A percentile compares a stretch with the other conserved stretches of the same genome.
These are phyloP conservation scores for Perdix hodgsoniae DNA, from an alignment of 2,797 vertebrate genomes.

Conservation along the genomic window DNA sequence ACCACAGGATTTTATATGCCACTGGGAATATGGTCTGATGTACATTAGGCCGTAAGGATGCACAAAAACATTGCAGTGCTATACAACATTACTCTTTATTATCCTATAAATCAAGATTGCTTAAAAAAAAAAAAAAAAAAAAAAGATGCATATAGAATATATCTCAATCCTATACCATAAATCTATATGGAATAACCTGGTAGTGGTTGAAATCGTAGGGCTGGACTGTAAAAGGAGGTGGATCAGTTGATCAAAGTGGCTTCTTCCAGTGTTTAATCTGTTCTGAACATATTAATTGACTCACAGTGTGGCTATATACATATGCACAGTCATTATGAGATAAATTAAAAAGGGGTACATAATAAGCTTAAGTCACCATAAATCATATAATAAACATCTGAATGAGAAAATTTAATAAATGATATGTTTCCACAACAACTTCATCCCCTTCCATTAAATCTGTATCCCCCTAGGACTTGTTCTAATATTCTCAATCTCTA, in stretches of 20 bases:
- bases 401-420: conserved; percentile 49
- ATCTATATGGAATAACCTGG: background rate
- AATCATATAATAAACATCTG: conserved; percentile 35
- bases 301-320: background rate
- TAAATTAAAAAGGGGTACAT: conserved; percentile 35
- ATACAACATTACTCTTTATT: background rate
- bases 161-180: background rate
- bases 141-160: background rate
- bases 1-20: background rate
- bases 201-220: background rate
- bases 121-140: background rate
- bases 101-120: background rate
- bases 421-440: conserved; percentile 8
- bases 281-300: background rate
- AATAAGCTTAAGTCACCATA: conserved; percentile 33
- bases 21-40: background rate
- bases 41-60: background rate
- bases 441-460: conserved; percentile 26
- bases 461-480: conserved; percentile 9
- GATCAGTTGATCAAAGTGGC: background rate
- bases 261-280: background rate
- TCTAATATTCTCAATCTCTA: conserved; percentile 23
- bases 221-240: background rate
- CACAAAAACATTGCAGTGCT: fast-evolving
- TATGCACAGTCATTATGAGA: background rate